A percentile compares a stretch with the other conserved stretches of the same genome.
These are phyloP conservation scores for Piprites chloris DNA, from an alignment of 2,113 vertebrate species.

Conservation along the genomic window DNA sequence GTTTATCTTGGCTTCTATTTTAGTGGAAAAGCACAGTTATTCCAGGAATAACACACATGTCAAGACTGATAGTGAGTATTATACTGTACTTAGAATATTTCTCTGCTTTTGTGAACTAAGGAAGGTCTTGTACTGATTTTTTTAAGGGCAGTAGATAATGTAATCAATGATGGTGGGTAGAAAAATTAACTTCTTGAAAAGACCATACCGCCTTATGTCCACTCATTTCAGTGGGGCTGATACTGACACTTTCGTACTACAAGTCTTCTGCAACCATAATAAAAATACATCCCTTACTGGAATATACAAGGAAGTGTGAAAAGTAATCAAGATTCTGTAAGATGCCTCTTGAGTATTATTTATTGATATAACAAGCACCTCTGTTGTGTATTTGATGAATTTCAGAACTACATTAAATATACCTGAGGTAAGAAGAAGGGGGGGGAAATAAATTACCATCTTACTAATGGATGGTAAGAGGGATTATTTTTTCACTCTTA, in stretches of 20 bases:
- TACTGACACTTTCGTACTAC: not conserved
- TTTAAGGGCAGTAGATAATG: not conserved
- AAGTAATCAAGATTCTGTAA: not conserved
- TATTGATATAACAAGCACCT: not conserved
- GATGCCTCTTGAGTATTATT: not conserved
- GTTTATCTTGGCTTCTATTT: not conserved
- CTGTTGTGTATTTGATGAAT: not conserved
- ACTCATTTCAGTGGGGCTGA: not conserved
- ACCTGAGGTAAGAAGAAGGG: not conserved
- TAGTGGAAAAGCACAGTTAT: not conserved
- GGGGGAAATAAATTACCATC: not conserved
- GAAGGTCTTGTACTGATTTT: not conserved
- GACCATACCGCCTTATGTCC: not conserved
- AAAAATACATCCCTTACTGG: not conserved
- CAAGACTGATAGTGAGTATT: not conserved
- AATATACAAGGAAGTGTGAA: not conserved
- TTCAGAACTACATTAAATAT: not conserved
- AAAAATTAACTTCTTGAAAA: not conserved
- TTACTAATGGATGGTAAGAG: not conserved
- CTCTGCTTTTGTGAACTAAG: not conserved
- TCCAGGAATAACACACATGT: not conserved
- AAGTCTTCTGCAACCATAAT: not conserved
- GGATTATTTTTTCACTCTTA: not conserved
- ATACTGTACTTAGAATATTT: not conserved
- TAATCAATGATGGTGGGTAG: not conserved